Conservation (phyloP, 2,888 invertebrate genomes). For the Drosophila monieri region DNA sequence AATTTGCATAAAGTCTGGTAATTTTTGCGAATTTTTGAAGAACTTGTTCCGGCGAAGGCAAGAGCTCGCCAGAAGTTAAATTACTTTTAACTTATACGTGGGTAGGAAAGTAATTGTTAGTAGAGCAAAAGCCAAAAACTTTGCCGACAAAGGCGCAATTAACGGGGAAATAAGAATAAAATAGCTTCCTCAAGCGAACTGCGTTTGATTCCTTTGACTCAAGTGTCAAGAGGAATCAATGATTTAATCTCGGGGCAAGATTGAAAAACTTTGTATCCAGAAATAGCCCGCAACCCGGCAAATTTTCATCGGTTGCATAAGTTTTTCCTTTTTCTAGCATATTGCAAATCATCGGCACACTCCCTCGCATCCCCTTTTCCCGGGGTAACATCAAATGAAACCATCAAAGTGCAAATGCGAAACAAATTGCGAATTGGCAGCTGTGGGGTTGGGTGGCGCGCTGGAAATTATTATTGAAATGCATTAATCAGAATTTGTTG, state of each 20-base stretch:
- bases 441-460: not conserved
- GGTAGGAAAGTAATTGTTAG: slow-evolving; percentile 33
- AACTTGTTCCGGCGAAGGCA: slow-evolving; percentile 6
- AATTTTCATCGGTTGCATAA: slow-evolving; percentile 27
- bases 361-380: slow-evolving; percentile 18
- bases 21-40: slow-evolving; percentile 23
- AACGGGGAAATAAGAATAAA: slow-evolving; percentile 8
- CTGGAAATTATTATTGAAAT: slow-evolving; percentile 53
- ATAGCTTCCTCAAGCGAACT: not conserved
- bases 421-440: slow-evolving; percentile 64
- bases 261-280: slow-evolving; percentile 30
- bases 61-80: slow-evolving; percentile 66
- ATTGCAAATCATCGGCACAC: slow-evolving; percentile 56
- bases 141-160: slow-evolving; percentile 52
- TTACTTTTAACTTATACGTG: slow-evolving; percentile 65
- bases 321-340: slow-evolving; percentile 10
- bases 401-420: slow-evolving; percentile 76
- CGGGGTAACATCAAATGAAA: slow-evolving; percentile 66
- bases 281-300: slow-evolving; percentile 20
- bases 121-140: slow-evolving; percentile 45
- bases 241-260: slow-evolving; percentile 23
- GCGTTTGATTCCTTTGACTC: slow-evolving; percentile 1
- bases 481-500: slow-evolving; percentile 64
- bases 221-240: not conserved
- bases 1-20: slow-evolving; percentile 51